Conservation (phyloP, 1,140 invertebrate species). For the Procambarus virginalis region DNA sequence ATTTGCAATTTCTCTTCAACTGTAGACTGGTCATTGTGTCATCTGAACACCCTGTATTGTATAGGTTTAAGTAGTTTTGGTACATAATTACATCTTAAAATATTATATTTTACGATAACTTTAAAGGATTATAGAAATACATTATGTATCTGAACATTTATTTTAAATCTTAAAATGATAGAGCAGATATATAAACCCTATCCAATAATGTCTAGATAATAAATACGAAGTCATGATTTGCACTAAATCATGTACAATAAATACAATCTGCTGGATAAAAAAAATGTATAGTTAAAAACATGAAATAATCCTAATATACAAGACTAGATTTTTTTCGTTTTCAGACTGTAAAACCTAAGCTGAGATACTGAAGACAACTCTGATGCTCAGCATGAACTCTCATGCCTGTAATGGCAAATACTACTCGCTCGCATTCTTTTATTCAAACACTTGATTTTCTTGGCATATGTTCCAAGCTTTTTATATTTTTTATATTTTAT, state of each 20-base stretch:
- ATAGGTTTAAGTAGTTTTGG: no score
- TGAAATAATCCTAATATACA: constrained; percentile 59
- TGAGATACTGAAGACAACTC: neutral
- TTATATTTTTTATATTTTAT: neutral
- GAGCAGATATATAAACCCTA: constrained; percentile 58
- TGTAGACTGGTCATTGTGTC: no score
- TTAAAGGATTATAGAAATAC: constrained; percentile 9
- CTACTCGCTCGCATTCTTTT: neutral
- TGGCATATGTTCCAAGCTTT: neutral
- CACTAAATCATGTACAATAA: constrained; percentile 64
- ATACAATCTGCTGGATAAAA: constrained; percentile 55
- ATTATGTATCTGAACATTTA: constrained; percentile 53
- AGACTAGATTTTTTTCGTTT: constrained; percentile 58
- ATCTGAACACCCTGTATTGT: no score
- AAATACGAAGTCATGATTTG: constrained; percentile 65
- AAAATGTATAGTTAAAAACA: constrained; percentile 31
- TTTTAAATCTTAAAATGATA: constrained; percentile 41
- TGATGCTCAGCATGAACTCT: neutral
- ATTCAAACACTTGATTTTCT: neutral
- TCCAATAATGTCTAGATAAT: constrained; percentile 53
- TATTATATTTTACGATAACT: neutral
- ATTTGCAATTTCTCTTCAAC: no score
- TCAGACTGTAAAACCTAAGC: neutral
- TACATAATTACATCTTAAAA: no score
- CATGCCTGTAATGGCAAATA: neutral